Conservation (phyloP, 2,113 vertebrate species). For the Gavia stellata region DNA sequence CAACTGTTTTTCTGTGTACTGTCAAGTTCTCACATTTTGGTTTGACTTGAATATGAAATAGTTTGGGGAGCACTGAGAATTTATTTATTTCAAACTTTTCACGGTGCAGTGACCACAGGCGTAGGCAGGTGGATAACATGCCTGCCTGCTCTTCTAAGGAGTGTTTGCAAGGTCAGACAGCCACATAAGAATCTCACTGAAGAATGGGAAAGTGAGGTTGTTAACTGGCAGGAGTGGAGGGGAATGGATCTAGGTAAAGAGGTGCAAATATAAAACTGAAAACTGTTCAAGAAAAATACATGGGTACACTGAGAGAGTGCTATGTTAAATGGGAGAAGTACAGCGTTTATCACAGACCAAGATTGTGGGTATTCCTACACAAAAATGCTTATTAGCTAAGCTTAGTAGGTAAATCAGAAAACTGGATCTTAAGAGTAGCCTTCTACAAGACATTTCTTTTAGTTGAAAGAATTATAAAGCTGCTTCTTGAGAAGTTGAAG, state of each 20-base stretch:
- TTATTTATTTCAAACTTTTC: neutral
- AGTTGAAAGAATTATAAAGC: neutral
- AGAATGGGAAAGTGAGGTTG: neutral
- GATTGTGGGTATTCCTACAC: neutral
- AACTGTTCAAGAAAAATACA: neutral
- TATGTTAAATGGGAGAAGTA: neutral
- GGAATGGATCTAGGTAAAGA: neutral
- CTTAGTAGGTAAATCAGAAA: neutral
- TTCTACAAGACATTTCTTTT: neutral
- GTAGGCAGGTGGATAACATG: neutral
- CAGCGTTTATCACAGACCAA: neutral
- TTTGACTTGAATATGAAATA: neutral
- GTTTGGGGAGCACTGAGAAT: neutral
- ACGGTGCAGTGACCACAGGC: accelerated
- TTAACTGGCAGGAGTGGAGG: neutral
- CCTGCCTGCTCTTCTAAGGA: neutral
- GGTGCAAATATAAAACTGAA: neutral
- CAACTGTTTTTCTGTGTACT: neutral
- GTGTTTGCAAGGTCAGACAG: neutral
- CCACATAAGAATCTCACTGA: accelerated
- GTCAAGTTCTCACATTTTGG: neutral
- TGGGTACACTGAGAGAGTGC: neutral
- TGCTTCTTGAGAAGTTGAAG: neutral
- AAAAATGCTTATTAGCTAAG: neutral
- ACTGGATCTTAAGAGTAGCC: neutral